Percentiles rank a stretch among this genome's conserved stretches.
phyloP scores from a whole-genome alignment of 2,113 vertebrate genomes.

The Arothron firmamentum region DNA sequence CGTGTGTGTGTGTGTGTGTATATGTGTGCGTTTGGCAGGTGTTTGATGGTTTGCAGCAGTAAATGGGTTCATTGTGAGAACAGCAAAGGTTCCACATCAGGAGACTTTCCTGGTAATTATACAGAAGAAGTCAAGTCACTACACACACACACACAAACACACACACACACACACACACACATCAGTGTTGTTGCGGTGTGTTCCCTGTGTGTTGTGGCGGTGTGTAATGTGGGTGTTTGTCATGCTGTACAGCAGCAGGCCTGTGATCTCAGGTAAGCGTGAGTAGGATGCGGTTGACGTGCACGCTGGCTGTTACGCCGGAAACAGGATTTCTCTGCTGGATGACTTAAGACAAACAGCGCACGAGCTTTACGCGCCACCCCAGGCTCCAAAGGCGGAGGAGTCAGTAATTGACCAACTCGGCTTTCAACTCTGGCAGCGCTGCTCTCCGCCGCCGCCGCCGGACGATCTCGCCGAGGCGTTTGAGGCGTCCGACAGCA shows the following conservation, averaged over 20 bases:
- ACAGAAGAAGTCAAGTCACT: constrained; percentile 52
- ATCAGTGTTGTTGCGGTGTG: constrained; percentile 34
- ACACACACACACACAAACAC: constrained; percentile 27
- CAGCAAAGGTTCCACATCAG: constrained; percentile 72
- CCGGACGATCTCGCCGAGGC: too few relatives aligned
- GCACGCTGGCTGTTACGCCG: constrained; percentile 42
- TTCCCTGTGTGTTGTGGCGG: constrained; percentile 38
- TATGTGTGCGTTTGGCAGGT: constrained; percentile 42
- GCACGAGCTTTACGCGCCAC: constrained; percentile 27
- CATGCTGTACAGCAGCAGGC: constrained; percentile 44
- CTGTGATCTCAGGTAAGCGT: constrained; percentile 63
- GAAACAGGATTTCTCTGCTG: constrained; percentile 51
- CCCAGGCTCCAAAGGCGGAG: constrained; percentile 43
- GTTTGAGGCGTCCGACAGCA: too few relatives aligned
- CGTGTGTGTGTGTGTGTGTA: constrained; percentile 29
- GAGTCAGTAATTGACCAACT: constrained; percentile 62
- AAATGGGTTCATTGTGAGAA: constrained; percentile 74
- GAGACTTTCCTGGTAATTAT: constrained; percentile 71
- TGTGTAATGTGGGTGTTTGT: constrained; percentile 63
- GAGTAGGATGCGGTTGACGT: constrained; percentile 39
- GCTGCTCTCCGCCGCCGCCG: not conserved
- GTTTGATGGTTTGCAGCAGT: constrained; percentile 71
- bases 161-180: constrained; percentile 31
- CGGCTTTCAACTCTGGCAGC: constrained; percentile 40
- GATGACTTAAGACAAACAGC: constrained; percentile 43